Evolutionary conservation across 1,140 invertebrate genomes (phyloP).

Genomic region (Diachasma alloeum): DNA sequence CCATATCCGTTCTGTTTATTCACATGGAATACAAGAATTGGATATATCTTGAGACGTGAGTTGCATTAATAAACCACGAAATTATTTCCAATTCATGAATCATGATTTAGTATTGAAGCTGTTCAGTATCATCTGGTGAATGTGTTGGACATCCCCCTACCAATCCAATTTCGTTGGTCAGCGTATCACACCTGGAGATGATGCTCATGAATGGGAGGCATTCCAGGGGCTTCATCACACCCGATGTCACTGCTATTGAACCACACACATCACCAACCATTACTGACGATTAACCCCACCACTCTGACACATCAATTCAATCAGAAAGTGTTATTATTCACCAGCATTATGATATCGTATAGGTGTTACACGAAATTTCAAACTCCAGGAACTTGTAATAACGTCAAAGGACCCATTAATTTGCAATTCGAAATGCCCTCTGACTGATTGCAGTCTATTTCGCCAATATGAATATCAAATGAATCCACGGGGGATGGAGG

Average conservation of each 20-base stretch:
- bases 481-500: neutral
- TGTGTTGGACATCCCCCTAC: neutral
- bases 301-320: neutral
- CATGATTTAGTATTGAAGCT: neutral
- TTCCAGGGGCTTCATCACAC: neutral
- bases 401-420: neutral
- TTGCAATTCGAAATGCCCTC: neutral
- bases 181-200: neutral
- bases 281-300: neutral
- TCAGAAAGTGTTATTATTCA: neutral
- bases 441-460: neutral
- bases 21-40: too few species aligned
- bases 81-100: neutral
- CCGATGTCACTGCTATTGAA: slow-evolving; percentile 2
- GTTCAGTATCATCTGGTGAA: neutral
- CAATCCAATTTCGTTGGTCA: neutral
- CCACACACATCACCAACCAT: neutral
- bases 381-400: neutral
- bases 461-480: neutral
- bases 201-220: neutral
- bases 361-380: neutral
- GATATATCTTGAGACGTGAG: neutral
- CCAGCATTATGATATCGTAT: neutral
- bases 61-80: neutral
- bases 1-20: too few species aligned